Evolutionary conservation across 2,888 invertebrate genomes (phyloP), one percentile per base, ranked within the genome.

Genomic region (Trissonchulus latispiculum): DNA sequence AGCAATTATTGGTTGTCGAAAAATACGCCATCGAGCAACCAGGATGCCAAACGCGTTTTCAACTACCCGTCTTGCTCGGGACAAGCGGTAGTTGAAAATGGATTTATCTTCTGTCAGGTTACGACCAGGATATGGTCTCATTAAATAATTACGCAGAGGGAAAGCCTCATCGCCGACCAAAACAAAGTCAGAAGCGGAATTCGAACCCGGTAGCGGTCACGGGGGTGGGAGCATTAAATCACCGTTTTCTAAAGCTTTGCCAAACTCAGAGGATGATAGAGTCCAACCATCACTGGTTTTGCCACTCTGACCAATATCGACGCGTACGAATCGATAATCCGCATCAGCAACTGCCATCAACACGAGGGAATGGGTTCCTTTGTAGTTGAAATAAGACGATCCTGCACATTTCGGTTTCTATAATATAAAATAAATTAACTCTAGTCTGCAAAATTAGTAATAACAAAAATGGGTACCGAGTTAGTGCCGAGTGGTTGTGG

Each of bases 301-400:
- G 15, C 83, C 81, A 76, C 81, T 80, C 36, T 77, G 76, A 15
- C 83, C 83, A 67, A 81, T 77, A 76, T 82, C 80, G 8, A 83
- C 80, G 75, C 77, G 80, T 8, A 79, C 75, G 77, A 79, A 79
- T n/a, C 80, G 80, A 75, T 83, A 84, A 74, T 84, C 77, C 29
- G 82, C 82, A 78, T 84, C 83, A 8, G 81, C 83, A 71, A 83
- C 61, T 48, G 48, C 83, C 70, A 84, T 76, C 68, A 85, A 75
- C 1, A 84, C 78, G 67, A 81, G 77, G 72, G 78, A 80, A 75
- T 77, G 78, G 66, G 66, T 75, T 59, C 75, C 74, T 76, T 82
- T 82, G 73, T 81, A 81, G 66, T 83, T 83, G 74, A 77, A 80
- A 74, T 77, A 83, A 36, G 75, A 71, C 36, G 77, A 77, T 8